These are phyloP conservation scores for Bellardia bayeri DNA, from an alignment of 2,888 invertebrate genomes.

Conservation along the genomic window DNA sequence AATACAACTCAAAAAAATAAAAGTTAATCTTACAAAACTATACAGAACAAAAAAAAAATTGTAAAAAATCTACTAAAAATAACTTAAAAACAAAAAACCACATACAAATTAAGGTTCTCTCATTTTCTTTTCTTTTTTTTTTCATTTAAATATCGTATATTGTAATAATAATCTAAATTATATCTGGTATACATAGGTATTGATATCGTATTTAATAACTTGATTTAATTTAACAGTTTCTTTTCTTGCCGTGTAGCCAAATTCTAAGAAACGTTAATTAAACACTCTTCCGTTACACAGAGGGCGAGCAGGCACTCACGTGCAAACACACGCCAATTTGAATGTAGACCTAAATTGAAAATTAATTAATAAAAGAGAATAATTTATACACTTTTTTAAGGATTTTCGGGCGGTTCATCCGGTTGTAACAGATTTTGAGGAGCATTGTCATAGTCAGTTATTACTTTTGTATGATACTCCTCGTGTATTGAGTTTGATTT, in stretches of 20 bases:
- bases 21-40: constrained; percentile 57
- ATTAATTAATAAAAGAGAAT: constrained; percentile 52
- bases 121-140: constrained; percentile 7
- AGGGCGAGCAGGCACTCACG: background rate
- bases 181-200: constrained; percentile 56
- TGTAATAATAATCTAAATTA: constrained; percentile 61
- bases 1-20: constrained; percentile 53
- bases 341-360: constrained; percentile 55
- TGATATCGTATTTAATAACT: constrained; percentile 54
- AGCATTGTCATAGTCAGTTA: constrained; percentile 79
- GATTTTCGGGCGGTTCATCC: constrained; percentile 84
- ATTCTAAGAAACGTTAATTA: constrained; percentile 31
- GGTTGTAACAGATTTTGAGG: constrained; percentile 82
- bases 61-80: constrained; percentile 66
- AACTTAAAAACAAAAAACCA: constrained; percentile 72
- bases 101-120: constrained; percentile 62
- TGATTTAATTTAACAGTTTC: constrained; percentile 43
- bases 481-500: constrained; percentile 83
- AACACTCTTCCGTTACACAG: constrained; percentile 25
- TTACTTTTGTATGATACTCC: constrained; percentile 79
- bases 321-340: constrained; percentile 43
- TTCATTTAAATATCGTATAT: constrained; percentile 63
- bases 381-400: constrained; percentile 76
- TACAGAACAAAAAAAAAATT: constrained; percentile 56
- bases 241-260: constrained; percentile 44